Base-by-base conservation (phyloP, 2,797 vertebrate genomes). In the Staurois parvus region DNA sequence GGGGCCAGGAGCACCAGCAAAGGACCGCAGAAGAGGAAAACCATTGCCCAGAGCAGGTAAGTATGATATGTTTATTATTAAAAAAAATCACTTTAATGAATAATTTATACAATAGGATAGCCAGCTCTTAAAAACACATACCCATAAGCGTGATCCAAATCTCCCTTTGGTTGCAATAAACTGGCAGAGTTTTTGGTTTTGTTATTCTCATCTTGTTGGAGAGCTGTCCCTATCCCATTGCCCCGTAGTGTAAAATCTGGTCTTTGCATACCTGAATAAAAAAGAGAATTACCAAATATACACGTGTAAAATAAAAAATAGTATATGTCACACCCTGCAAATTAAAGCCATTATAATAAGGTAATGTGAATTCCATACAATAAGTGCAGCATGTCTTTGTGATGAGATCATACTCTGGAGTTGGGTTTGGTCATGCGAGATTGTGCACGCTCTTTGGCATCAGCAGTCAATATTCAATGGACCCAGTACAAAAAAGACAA, bases 331-430 rank as follows among this genome's bases (percentile, higher is more conserved):
- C 74, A 70, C 75, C 83, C 32, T 62, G n/a, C 21, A 2, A 64
- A 2, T 64, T 42, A 45, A 84, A 19, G 37, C 72, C 13, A 29
- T 37, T 10, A 37, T 82, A 40, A 19, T 40, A 19, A 70, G 72
- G n/a, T 76, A 13, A 15, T 74, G 42, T 30, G 21, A 67, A 66
- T 45, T 34, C 5, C 28, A 72, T 37, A 37, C 70, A 52, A 59
- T 74, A 69, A 48, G 26, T 73, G 68, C 19, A 37, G 32, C 76
- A 79, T 87, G 69, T 40, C 67, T 79, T 69, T 59, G 32, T n/a
- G 56, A 79, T 87, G 85, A 87, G 76, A 83, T 84, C 85, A 87
- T 42, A 64, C 21, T 67, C 30, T 74, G 62, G n/a, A 69, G 34
- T 32, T 68, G 76, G 76, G 85, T 42, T 83, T 75, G 81, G 81